Evolutionary conservation across 2,113 vertebrate species (phyloP), one percentile per base, ranked within the genome.

Genomic region (Telmatochromis sp.): DNA sequence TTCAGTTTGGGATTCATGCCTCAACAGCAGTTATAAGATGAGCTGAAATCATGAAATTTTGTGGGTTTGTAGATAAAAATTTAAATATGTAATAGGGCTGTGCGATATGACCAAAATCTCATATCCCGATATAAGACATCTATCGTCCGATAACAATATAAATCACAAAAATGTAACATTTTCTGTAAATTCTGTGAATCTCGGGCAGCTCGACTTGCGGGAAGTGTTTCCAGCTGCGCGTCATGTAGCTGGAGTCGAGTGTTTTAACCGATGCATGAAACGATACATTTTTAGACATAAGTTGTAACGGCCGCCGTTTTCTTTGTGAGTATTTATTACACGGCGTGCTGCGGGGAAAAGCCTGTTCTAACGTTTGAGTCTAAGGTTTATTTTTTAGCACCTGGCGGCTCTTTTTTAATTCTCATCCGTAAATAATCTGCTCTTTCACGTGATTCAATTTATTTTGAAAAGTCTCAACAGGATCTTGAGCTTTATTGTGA

Each of bases 261-360:
- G 51, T 23, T 54, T 23, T 23, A 13, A 23, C 53, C 0, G 4
- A 23, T 0, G 11, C 11, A 4, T 55, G 1, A 55, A 23, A 55
- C 53, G 0, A 7, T 54, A 54, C 10, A 1, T 12, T 54, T 54
- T 54, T 6, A 54, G 53, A 54, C n/a, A 6, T 23, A 54, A 6
- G 6, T 51, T 51, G 53, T 54, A 23, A 54, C 0, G 0, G 10
- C 53, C 2, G n/a, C 1, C 0, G 3, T 2, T 54, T 23, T 54
- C n/a, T 54, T 54, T 54, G 10, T 12, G 10, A 12, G 51, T 23
- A 54, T 54, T 54, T 12, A 7, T 7, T 12, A 54, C n/a, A 12
- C 2, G 0, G 53, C n/a, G n/a, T 1, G 1, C n/a, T 54, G 5
- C n/a, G 3, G 10, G n/a, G 53, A 1, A 23, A 6, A 6, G 10